These are phyloP conservation scores for Sphenopsis melanotis DNA, from an alignment of 2,797 vertebrate species.

Conservation along the genomic window DNA sequence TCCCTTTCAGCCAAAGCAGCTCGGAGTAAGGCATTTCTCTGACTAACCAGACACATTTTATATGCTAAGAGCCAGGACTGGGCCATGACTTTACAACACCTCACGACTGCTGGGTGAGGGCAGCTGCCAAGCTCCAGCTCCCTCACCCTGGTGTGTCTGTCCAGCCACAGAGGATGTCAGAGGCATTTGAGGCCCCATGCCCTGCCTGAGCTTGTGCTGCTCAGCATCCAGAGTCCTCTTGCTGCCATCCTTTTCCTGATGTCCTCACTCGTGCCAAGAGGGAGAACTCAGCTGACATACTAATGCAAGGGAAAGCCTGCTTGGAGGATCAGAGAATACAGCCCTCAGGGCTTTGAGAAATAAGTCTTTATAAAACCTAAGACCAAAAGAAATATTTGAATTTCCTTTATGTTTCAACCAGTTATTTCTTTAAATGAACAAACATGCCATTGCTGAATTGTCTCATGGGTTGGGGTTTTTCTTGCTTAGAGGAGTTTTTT, in stretches of 20 bases:
- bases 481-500: not conserved
- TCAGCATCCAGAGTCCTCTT: not conserved
- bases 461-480: not conserved
- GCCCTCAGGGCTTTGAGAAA: not conserved
- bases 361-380: not conserved
- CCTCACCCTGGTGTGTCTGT: fast-evolving
- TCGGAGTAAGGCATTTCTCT: not conserved
- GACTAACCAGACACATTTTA: not conserved
- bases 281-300: not conserved
- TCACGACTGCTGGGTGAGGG: not conserved
- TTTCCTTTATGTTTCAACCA: conserved; percentile 35
- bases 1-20: not conserved
- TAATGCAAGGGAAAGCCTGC: not conserved
- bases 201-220: not conserved
- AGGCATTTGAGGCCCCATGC: not conserved
- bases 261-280: not conserved
- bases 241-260: not conserved
- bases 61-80: not conserved
- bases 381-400: not conserved
- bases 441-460: not conserved
- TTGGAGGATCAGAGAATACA: not conserved
- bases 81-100: not conserved
- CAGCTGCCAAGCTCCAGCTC: not conserved
- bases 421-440: not conserved
- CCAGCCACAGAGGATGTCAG: not conserved